Evolutionary conservation across 2,113 vertebrate genomes (phyloP).

Genomic region (Pollachius pollachius): DNA sequence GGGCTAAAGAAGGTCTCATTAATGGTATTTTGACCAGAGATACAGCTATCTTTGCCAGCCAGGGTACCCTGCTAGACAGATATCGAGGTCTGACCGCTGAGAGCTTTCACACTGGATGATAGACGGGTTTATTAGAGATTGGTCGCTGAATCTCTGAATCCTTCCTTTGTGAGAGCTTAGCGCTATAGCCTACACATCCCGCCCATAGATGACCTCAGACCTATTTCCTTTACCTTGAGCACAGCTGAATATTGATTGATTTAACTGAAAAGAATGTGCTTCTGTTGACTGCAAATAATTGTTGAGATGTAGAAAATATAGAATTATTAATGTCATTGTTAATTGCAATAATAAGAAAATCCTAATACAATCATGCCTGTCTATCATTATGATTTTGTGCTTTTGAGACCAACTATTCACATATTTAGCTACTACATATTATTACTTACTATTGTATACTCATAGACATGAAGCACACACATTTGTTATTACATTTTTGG

Average conservation of each 20-base stretch:
- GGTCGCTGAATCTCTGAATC: conserved; percentile 14
- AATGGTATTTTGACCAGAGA: conserved; percentile 41
- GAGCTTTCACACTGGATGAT: conserved; percentile 43
- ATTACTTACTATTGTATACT: conserved; percentile 5
- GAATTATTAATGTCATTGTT: too few relatives aligned
- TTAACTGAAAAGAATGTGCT: not conserved
- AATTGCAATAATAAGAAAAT: not conserved
- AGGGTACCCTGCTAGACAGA: conserved; percentile 46
- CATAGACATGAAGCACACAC: too few relatives aligned
- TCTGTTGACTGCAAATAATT: too few relatives aligned
- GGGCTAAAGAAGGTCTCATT: conserved; percentile 34
- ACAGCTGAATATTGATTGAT: not conserved
- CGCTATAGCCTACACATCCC: conserved; percentile 13
- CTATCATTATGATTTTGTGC: not conserved
- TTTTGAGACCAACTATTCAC: not conserved
- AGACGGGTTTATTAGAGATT: conserved; percentile 46
- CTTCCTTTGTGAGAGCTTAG: conserved; percentile 22
- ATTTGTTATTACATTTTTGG: not conserved
- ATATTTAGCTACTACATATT: conserved; percentile 3
- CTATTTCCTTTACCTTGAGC: conserved; percentile 6
- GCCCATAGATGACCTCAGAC: conserved; percentile 7
- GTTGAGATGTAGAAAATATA: too few relatives aligned
- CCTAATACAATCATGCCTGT: not conserved
- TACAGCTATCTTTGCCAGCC: conserved; percentile 40
- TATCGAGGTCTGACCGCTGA: conserved; percentile 50